Evolutionary conservation across 2,888 invertebrate species (phyloP), one percentile per base, ranked within the genome.

Genomic region (Nomada hirtipes): DNA sequence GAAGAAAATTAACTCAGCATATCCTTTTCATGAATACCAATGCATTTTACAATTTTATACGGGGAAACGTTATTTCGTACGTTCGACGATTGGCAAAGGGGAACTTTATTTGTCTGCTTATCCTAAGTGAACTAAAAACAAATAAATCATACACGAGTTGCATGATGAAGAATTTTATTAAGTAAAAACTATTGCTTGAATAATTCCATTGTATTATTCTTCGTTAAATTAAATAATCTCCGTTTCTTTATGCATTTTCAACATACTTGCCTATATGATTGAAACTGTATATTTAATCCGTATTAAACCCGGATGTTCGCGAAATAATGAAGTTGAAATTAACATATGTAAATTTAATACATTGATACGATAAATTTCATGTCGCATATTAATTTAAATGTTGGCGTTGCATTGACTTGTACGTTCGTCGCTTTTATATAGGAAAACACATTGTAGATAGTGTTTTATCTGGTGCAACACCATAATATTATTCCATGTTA

Each of bases 151-250:
- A 68, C n/a, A 67, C 36, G 67, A 77, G 57, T 83, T 76, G 78
- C 83, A 87, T 78, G 86, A 74, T 86, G 71, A 23, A 80, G 53
- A 88, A 68, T 75, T 79, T 47, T 75, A 70, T 69, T 77, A 70
- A 76, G 76, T 79, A 72, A 86, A 72, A 47, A 11, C 15, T 67
- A 61, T 74, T 76, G 69, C 85, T 78, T 74, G 76, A 85, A 79
- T 76, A 80, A 82, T 87, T 87, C 89, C 85, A 88, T 69, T 87
- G 87, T 88, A 85, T 78, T 89, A 89, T 88, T 89, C 82, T 87
- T 83, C 55, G 69, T 83, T 82, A 76, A 83, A 83, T 89, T 75
- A 85, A 36, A 83, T 85, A 36, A 82, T 76, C 79, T 87, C 44
- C 76, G 63, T 85, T 88, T 71, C 64, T 61, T 82, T 78, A 79